Evolutionary conservation across 2,113 vertebrate species (phyloP).

Genomic region (Tylochromis polylepis): DNA sequence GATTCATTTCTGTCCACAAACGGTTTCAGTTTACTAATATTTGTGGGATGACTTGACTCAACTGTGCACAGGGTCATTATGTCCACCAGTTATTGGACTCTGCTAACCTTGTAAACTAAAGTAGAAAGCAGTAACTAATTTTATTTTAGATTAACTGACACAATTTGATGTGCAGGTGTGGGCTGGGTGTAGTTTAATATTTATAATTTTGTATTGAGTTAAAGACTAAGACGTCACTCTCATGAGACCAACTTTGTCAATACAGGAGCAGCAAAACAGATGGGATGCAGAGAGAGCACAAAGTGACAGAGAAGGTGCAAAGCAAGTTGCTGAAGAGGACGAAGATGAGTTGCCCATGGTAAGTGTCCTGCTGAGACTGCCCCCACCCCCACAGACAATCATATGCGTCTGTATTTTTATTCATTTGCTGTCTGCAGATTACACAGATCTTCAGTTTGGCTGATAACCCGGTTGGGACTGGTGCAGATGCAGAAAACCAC

Average conservation of each 20-base stretch:
- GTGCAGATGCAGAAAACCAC: slow-evolving; percentile 41
- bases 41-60: background rate
- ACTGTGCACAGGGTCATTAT: background rate
- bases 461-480: background rate
- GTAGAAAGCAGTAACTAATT: background rate
- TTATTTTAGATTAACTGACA: background rate
- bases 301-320: background rate
- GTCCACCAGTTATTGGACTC: background rate
- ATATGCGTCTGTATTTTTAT: background rate
- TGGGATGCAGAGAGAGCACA: slow-evolving; percentile 3
- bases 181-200: background rate
- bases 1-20: background rate
- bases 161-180: background rate
- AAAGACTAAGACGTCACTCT: background rate
- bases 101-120: background rate
- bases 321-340: background rate
- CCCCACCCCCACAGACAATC: background rate
- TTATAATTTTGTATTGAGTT: background rate
- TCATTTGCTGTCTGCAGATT: slow-evolving; percentile 54
- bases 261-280: slow-evolving; percentile 18
- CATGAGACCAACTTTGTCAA: background rate
- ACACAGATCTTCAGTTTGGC: slow-evolving; percentile 74
- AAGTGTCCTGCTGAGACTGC: background rate
- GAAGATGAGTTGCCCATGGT: slow-evolving; percentile 53
- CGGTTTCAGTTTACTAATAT: background rate